Conservation (phyloP, 1,140 invertebrate genomes). For the Zaprionus lachaisei region DNA sequence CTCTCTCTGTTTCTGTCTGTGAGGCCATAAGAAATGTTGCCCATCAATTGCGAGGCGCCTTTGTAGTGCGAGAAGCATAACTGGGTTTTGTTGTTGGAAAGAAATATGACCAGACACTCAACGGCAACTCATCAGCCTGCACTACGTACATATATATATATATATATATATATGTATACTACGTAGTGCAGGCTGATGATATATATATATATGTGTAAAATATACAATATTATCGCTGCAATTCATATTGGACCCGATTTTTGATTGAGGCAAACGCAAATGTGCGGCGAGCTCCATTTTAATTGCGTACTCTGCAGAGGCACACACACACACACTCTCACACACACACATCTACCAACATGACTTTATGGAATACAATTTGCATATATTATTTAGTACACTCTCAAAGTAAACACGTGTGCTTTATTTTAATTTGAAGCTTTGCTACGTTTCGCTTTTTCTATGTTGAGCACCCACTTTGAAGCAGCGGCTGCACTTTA, state of each 20-base stretch:
- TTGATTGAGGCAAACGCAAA: constrained; percentile 32
- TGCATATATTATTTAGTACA: constrained; percentile 44
- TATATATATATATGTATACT: background rate
- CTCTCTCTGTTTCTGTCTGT: background rate
- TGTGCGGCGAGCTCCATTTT: constrained; percentile 21
- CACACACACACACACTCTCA: background rate
- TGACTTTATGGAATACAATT: constrained; percentile 39
- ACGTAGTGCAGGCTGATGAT: too few species aligned
- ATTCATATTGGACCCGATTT: constrained; percentile 50
- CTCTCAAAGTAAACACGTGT: constrained; percentile 32
- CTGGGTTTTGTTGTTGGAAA: background rate
- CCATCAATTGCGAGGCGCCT: constrained; percentile 38
- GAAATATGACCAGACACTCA: constrained; percentile 47
- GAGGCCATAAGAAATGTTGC: constrained; percentile 34
- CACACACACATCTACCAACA: background rate
- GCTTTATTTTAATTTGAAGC: constrained; percentile 44
- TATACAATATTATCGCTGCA: constrained; percentile 49
- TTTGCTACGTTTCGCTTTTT: background rate
- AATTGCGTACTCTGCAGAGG: constrained; percentile 30
- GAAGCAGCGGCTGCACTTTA: constrained; percentile 34
- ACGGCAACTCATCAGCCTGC: constrained; percentile 51
- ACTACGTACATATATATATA: background rate
- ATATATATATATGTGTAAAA: background rate
- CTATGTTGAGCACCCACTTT: constrained; percentile 33
- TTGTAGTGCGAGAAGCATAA: constrained; percentile 13